Conservation (phyloP, 2,797 vertebrate species). For the Lepilemur ruficaudatus region DNA sequence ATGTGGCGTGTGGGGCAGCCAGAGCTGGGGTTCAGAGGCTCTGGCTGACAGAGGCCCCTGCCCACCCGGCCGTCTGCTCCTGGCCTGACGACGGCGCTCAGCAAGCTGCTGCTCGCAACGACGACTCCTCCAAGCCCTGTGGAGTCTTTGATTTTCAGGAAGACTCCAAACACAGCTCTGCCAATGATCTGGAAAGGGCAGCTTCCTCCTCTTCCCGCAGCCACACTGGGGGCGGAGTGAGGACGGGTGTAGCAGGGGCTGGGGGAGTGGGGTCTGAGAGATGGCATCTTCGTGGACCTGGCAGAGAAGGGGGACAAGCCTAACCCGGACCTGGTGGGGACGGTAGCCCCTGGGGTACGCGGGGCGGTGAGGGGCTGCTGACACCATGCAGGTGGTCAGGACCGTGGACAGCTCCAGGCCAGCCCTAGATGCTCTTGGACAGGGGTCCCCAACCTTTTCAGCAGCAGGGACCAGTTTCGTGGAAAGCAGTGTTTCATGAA, state of each 20-base stretch:
- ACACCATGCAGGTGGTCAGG: background rate
- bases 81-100: background rate
- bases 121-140: background rate
- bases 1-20: background rate
- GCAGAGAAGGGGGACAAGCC: background rate
- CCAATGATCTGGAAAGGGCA: background rate
- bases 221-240: rapidly evolving
- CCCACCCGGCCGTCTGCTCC: background rate
- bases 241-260: background rate
- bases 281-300: background rate
- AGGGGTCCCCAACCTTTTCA: too few relatives aligned
- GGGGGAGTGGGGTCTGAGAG: background rate
- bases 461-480: too few relatives aligned
- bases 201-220: background rate
- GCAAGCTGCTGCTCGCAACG: too few relatives aligned
- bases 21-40: background rate
- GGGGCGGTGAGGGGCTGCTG: background rate
- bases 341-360: too few relatives aligned
- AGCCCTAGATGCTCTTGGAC: background rate
- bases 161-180: background rate
- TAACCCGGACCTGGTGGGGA: background rate
- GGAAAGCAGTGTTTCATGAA: too few relatives aligned
- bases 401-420: background rate
- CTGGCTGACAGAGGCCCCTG: background rate
- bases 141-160: background rate